Evolutionary conservation across 2,797 vertebrate genomes (phyloP).

Genomic region (Anas bernieri): DNA sequence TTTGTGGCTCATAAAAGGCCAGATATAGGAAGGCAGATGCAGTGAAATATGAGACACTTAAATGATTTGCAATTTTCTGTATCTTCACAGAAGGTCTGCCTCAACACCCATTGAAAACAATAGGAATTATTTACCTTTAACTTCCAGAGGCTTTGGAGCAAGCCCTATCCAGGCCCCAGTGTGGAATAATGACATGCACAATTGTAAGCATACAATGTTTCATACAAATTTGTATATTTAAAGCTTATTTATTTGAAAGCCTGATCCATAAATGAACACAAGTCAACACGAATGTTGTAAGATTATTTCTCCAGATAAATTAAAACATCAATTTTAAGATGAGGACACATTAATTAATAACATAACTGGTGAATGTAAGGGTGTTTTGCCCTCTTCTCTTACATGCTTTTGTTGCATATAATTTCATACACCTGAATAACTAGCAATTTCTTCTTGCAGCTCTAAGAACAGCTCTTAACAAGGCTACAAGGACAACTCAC

Average conservation of each 20-base stretch:
- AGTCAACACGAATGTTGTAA: background rate
- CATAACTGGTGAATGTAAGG: background rate
- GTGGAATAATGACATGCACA: background rate
- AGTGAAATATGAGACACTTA: background rate
- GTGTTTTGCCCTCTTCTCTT: background rate
- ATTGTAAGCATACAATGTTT: background rate
- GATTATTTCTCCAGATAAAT: background rate
- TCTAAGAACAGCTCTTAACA: constrained; percentile 67
- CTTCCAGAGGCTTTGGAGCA: background rate
- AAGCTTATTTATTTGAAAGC: background rate
- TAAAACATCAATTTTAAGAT: constrained; percentile 6
- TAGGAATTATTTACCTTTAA: background rate
- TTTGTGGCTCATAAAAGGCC: background rate
- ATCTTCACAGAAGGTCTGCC: background rate
- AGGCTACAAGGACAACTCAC: constrained; percentile 51
- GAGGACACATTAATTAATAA: background rate
- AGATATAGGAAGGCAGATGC: background rate
- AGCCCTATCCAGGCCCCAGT: fast-evolving
- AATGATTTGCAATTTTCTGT: background rate
- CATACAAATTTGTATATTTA: background rate
- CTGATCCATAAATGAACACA: background rate
- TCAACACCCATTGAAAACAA: background rate
- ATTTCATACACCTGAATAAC: constrained; percentile 25
- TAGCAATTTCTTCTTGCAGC: constrained; percentile 19
- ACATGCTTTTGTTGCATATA: background rate